These are phyloP conservation scores for Ormyrus labotus DNA, from an alignment of 2,888 invertebrate genomes.

Conservation along the genomic window DNA sequence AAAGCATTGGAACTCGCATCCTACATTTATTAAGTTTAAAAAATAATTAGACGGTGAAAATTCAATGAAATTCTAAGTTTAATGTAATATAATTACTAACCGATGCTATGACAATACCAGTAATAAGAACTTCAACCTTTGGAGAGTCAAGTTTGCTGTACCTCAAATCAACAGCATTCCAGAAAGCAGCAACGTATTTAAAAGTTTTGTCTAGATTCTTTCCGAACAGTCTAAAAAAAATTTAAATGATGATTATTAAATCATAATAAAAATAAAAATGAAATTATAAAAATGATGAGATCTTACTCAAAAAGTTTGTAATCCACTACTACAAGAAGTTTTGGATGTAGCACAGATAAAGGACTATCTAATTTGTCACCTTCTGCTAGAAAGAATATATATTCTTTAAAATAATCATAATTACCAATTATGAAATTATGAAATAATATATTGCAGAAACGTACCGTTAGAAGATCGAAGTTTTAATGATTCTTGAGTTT, in stretches of 20 bases:
- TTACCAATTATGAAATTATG: neutral
- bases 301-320: slow-evolving; percentile 47
- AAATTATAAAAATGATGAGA: neutral
- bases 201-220: slow-evolving; percentile 57
- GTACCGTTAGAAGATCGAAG: slow-evolving; percentile 15
- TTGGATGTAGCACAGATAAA: slow-evolving; percentile 58
- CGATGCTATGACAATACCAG: slow-evolving; percentile 12
- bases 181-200: slow-evolving; percentile 65
- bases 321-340: slow-evolving; percentile 67
- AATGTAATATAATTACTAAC: neutral
- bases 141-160: slow-evolving; percentile 50
- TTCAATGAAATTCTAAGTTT: neutral
- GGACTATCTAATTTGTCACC: neutral
- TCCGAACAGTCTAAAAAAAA: slow-evolving; percentile 12
- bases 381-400: neutral
- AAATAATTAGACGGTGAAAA: neutral
- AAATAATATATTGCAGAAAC: neutral
- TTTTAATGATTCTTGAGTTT: neutral
- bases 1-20: neutral
- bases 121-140: slow-evolving; percentile 6
- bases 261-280: neutral
- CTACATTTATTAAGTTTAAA: neutral
- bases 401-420: neutral
- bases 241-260: neutral
- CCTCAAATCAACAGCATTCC: slow-evolving; percentile 68